Base-by-base conservation (phyloP, 2,113 vertebrate species). In the Gopherus evgoodei region DNA sequence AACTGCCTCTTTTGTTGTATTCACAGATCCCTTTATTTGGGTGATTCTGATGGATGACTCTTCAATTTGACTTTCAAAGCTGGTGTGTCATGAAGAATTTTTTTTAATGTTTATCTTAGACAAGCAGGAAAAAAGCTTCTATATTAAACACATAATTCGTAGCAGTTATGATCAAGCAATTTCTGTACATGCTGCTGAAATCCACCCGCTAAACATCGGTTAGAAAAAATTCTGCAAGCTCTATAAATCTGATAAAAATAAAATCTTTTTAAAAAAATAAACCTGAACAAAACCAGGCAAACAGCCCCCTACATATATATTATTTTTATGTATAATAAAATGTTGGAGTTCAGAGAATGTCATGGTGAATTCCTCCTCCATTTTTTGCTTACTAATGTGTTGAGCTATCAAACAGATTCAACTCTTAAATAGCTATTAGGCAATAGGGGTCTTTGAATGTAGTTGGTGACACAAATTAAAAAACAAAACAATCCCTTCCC, bases 11-110 rank as follows among this genome's bases (percentile, higher is more conserved):
- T 69, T 69, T 69, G 17, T 38, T 72, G 65, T 38, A 72, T 22
- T 72, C 65, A 72, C 65, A 38, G n/a, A 85, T 54, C 53, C 94
- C 31, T 95, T 94, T 79, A 17, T 90, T 92, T 91, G n/a, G 75
- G 83, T 93, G 79, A 83, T 81, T 94, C 89, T 82, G 95, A 88
- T 87, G 69, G 89, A 86, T 95, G 89, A 96, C 93, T 95, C 95
- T 93, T 95, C 86, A 86, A 88, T 95, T 87, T 91, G 81, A 29
- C 12, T 94, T 75, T 95, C 53, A 62, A 89, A 95, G 31, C n/a
- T 72, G 65, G 35, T 72, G 35, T 72, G 35, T 72, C n/a, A 22
- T 38, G n/a, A 38, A 72, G 65, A 9, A 21, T 72, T 72, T 69
- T n/a, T n/a, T n/a, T 5, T 21, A 22, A 72, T 38, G 14, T 72